Evolutionary conservation across 2,888 invertebrate species (phyloP), one percentile per base, ranked within the genome.

Genomic region (Drosophila lacicola): DNA sequence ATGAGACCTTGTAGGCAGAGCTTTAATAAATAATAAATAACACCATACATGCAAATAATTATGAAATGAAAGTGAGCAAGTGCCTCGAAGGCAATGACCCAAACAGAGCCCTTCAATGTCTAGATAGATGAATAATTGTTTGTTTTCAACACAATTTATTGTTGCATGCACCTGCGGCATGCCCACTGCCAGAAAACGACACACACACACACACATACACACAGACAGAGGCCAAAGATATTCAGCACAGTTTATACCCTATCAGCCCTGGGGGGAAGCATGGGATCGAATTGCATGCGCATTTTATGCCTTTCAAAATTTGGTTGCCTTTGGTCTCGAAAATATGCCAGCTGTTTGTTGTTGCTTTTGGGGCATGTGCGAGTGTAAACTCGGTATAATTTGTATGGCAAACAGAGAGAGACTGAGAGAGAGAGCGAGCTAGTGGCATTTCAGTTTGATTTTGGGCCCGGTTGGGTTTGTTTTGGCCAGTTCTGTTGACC

Each of bases 111-210:
- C 21, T 37, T 47, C 46, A 49, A 33, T 63, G 71, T 69, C 70
- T 61, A 50, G 64, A 36, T 44, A 19, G 17, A 17, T 67, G 21
- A 10, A 74, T 75, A 78, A 71, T 82, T 89, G 85, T 85, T 89
- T 88, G 74, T 75, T 80, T 82, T 74, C 50, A 69, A 47, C 71
- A 79, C 65, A 87, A 89, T 82, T 84, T 89, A 89, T 85, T 82
- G 88, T 71, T 77, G 60, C 62, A 57, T 71, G 72, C 85, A 85
- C 84, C 89, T 84, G 89, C 62, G 82, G 70, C 87, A 64, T 41
- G 41, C 11, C 39, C 45, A 57, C 50, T 29, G 29, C 29, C 29
- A 29, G 29, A 25, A 25, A 29, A 29, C 29, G 29, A 19, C 34
- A 45, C 34, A 14, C 14, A 17, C 17, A 17, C 17, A n/a, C 37